Conservation (phyloP, 2,113 vertebrate genomes). For the Synodontis membranacea region DNA sequence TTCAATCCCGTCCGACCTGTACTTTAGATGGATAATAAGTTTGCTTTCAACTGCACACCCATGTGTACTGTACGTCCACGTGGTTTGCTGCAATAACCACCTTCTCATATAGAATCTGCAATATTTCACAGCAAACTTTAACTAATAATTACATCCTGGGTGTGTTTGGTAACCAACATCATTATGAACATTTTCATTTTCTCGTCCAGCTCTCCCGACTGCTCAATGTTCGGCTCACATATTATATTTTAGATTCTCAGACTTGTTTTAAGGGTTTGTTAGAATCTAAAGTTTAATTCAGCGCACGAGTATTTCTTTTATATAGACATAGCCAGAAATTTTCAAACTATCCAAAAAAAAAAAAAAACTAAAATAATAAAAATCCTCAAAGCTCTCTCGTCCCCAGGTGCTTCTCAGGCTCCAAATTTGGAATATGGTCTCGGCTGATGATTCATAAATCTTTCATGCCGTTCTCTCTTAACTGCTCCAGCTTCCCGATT, state of each 20-base stretch:
- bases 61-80: background rate
- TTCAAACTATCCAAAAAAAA: background rate
- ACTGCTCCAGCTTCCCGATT: constrained; percentile 3
- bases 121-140: background rate
- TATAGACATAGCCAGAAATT: background rate
- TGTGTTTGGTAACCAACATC: background rate
- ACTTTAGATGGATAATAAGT: background rate
- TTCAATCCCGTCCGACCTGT: background rate
- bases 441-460: constrained; percentile 26
- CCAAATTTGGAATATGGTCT: constrained; percentile 15
- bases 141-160: background rate
- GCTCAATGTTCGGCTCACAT: background rate
- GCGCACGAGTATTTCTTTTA: background rate
- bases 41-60: background rate
- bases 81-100: background rate
- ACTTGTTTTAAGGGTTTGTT: background rate
- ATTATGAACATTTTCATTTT: background rate
- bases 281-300: constrained; percentile 9
- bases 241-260: constrained; percentile 13
- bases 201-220: too few relatives aligned
- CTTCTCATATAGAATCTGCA: background rate
- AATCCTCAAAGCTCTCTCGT: constrained; percentile 20
- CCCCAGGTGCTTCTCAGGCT: constrained; percentile 6
- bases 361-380: too few relatives aligned
- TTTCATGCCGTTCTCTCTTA: constrained; percentile 3